Conservation (phyloP, 2,888 invertebrate species). For the Leucoptera coffeella region DNA sequence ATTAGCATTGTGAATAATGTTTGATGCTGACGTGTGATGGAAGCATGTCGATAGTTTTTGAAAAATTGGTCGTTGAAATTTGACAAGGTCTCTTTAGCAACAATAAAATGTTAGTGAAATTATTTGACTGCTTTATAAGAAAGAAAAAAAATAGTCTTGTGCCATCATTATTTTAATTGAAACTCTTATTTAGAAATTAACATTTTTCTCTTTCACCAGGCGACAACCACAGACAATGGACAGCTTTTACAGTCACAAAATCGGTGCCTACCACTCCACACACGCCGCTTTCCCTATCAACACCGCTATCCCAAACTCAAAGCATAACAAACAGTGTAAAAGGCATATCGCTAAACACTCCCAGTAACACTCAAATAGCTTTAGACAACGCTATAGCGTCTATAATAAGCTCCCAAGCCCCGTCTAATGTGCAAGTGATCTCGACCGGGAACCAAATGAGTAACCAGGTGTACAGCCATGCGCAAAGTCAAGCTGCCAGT, state of each 20-base stretch:
- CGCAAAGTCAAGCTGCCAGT: slow-evolving; percentile 11
- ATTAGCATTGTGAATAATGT: too few relatives aligned
- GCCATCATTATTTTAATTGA: too few relatives aligned
- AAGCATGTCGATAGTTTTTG: too few relatives aligned
- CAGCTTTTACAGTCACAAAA: slow-evolving; percentile 19
- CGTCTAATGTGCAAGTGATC: slow-evolving; percentile 24
- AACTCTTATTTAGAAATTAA: too few relatives aligned
- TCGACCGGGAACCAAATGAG: slow-evolving; percentile 17
- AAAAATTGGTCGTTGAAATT: too few relatives aligned
- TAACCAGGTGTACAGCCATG: neutral
- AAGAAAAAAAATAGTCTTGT: too few relatives aligned
- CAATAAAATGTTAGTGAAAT: too few relatives aligned
- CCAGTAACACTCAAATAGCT: slow-evolving; percentile 24
- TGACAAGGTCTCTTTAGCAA: too few relatives aligned
- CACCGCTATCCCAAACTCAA: slow-evolving; percentile 14
- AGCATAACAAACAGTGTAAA: slow-evolving; percentile 35
- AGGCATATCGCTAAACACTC: slow-evolving; percentile 29
- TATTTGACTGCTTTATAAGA: too few relatives aligned
- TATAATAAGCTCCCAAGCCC: slow-evolving; percentile 31
- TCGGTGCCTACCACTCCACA: slow-evolving; percentile 24
- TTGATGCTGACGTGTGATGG: too few relatives aligned
- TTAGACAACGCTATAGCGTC: slow-evolving; percentile 38
- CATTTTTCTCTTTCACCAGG: slow-evolving; percentile 17
- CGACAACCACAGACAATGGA: slow-evolving; percentile 35
- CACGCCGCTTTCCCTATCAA: slow-evolving; percentile 10